Percentiles rank a stretch among this genome's conserved stretches.
Evolutionary conservation across 2,888 invertebrate species (phyloP).

Genomic region (Rhopalosiphum nymphaeae): DNA sequence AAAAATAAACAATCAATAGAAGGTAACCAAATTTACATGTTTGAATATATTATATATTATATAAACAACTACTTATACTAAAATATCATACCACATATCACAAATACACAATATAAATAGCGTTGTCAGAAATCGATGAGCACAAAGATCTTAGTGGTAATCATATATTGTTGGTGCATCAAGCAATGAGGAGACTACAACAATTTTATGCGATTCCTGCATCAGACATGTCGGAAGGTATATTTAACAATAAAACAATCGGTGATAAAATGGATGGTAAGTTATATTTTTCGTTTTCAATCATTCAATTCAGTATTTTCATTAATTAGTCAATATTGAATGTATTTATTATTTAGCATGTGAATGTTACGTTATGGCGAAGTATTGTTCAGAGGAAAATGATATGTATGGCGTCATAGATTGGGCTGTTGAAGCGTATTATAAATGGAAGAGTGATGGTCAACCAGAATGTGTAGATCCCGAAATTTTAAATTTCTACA

Average conservation of each 20-base stretch:
- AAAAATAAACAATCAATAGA: not conserved
- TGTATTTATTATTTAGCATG: slow-evolving; percentile 7
- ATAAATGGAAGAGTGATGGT: not conserved
- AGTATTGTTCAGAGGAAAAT: not conserved
- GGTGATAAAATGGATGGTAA: slow-evolving; percentile 14
- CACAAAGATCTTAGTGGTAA: not conserved
- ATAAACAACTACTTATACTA: not conserved
- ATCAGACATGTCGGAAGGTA: slow-evolving; percentile 14
- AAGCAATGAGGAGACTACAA: slow-evolving; percentile 4
- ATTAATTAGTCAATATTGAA: not conserved
- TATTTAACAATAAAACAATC: not conserved
- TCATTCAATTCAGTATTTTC: not conserved
- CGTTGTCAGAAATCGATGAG: not conserved
- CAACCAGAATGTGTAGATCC: not conserved
- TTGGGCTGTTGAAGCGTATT: not conserved
- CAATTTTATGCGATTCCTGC: not conserved
- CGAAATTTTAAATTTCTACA: not conserved
- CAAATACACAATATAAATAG: not conserved
- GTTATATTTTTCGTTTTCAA: not conserved
- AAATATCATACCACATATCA: not conserved
- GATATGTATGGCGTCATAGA: not conserved
- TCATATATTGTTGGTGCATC: not conserved
- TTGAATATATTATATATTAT: not conserved
- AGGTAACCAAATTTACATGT: not conserved
- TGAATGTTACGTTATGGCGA: slow-evolving; percentile 5